These are phyloP conservation scores for Brachionus calyciflorus DNA, from an alignment of 1,140 invertebrate species.

Conservation along the genomic window DNA sequence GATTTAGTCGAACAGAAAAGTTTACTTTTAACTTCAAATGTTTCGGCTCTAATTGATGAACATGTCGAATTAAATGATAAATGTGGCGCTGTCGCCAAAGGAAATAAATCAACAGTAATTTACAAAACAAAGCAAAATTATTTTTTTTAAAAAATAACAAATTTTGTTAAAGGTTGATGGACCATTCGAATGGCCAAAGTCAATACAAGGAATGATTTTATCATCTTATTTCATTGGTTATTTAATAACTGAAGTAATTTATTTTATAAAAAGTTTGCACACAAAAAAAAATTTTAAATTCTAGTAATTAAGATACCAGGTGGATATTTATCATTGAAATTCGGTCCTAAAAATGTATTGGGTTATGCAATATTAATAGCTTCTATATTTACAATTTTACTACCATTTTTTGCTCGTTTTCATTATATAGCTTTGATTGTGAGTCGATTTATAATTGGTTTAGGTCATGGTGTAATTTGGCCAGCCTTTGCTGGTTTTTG, in stretches of 20 bases:
- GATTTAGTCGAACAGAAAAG: background rate
- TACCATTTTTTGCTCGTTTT: constrained; percentile 26
- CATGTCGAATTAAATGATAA: background rate
- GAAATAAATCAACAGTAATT: background rate
- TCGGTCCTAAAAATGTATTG: constrained; percentile 18
- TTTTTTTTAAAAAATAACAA: too few relatives aligned
- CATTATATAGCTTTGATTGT: background rate
- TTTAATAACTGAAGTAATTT: constrained; percentile 55
- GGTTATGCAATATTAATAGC: background rate
- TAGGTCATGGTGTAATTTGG: constrained; percentile 49
- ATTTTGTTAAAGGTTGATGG: constrained; percentile 52
- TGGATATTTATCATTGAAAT: constrained; percentile 35
- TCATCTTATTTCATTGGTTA: constrained; percentile 61
- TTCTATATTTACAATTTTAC: constrained; percentile 16
- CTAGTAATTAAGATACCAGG: constrained; percentile 25
- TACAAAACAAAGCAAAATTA: too few relatives aligned
- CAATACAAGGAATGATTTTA: constrained; percentile 56
- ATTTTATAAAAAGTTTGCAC: background rate
- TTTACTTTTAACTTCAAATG: too few relatives aligned
- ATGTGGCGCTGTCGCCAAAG: background rate
- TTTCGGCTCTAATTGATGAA: too few relatives aligned
- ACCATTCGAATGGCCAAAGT: constrained; percentile 56
- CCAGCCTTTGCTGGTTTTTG: constrained; percentile 52
- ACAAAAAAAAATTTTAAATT: background rate
- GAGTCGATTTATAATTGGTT: constrained; percentile 8